phyloP scores from a whole-genome alignment of 2,888 invertebrate genomes.

The Zootermopsis nevadensis region DNA sequence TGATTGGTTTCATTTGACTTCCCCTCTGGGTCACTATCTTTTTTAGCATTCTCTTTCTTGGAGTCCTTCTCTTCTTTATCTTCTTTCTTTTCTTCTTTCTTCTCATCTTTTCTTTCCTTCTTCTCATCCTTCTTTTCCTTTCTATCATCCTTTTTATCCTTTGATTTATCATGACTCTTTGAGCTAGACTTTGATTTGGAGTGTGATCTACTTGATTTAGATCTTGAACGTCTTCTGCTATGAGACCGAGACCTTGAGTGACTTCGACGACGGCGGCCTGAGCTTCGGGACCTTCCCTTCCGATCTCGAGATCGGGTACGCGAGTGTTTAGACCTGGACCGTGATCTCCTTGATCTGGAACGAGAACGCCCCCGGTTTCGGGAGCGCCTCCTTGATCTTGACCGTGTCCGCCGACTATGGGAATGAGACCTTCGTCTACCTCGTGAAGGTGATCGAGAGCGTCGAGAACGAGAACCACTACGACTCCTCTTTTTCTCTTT shows the following conservation, averaged over 20 bases:
- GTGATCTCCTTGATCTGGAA: conserved; percentile 67
- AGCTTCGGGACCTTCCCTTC: conserved; percentile 59
- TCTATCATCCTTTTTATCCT: conserved; percentile 56
- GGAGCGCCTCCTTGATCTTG: conserved; percentile 54
- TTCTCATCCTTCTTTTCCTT: conserved; percentile 48
- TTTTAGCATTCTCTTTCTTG: conserved; percentile 33
- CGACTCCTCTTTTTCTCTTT: conserved; percentile 81
- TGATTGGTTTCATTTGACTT: conserved; percentile 20
- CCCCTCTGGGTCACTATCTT: conserved; percentile 24
- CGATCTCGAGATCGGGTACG: conserved; percentile 66
- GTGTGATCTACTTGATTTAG: conserved; percentile 60
- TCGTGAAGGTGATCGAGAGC: conserved; percentile 57
- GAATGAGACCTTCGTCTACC: conserved; percentile 58
- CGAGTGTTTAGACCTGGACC: conserved; percentile 70
- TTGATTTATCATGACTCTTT: conserved; percentile 61
- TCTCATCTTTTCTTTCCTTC: conserved; percentile 48
- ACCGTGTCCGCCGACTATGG: conserved; percentile 55
- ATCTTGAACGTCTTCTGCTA: conserved; percentile 58
- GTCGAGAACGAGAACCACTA: conserved; percentile 69
- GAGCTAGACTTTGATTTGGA: conserved; percentile 64
- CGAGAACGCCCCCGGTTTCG: conserved; percentile 63
- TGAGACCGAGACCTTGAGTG: conserved; percentile 53
- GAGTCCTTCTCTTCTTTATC: conserved; percentile 47
- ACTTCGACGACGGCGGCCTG: conserved; percentile 50
- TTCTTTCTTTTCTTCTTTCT: conserved; percentile 56